phyloP scores from a whole-genome alignment of 1,140 invertebrate species.

The Anagrus nilaparvatae region DNA sequence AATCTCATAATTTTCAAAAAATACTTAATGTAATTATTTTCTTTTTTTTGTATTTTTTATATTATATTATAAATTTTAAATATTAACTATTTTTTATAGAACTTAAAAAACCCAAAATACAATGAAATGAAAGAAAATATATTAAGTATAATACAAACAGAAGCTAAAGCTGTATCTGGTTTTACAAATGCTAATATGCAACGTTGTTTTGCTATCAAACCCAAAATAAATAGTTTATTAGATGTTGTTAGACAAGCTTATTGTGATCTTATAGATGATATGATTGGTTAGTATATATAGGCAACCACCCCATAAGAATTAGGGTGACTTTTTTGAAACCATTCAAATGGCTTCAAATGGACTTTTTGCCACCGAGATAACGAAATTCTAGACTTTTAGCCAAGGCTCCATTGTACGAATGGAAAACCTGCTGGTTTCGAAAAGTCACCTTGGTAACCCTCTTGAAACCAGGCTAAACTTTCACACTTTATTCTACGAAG shows the following conservation, averaged over 20 bases:
- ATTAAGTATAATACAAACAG: conserved; percentile 58
- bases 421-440: too few species aligned
- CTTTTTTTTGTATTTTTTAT: conserved; percentile 16
- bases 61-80: conserved; percentile 15
- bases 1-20: conserved; percentile 50
- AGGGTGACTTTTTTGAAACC: too few species aligned
- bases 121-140: conserved; percentile 54
- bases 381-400: too few species aligned
- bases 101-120: conserved; percentile 40
- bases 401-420: too few species aligned
- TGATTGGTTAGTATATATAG: conserved; percentile 35
- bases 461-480: too few species aligned
- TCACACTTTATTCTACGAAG: too few species aligned
- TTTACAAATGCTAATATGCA: conserved; percentile 57
- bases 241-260: conserved; percentile 71
- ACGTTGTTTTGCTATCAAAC: conserved; percentile 76
- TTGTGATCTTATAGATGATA: conserved; percentile 66
- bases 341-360: too few species aligned
- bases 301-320: too few species aligned
- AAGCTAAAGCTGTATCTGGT: conserved; percentile 60
- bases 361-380: too few species aligned
- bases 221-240: conserved; percentile 59
- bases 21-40: conserved; percentile 46
- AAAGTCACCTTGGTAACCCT: too few species aligned
- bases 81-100: conserved; percentile 22